Conservation (phyloP, 1,140 invertebrate genomes). For the Drosophila nannoptera region DNA sequence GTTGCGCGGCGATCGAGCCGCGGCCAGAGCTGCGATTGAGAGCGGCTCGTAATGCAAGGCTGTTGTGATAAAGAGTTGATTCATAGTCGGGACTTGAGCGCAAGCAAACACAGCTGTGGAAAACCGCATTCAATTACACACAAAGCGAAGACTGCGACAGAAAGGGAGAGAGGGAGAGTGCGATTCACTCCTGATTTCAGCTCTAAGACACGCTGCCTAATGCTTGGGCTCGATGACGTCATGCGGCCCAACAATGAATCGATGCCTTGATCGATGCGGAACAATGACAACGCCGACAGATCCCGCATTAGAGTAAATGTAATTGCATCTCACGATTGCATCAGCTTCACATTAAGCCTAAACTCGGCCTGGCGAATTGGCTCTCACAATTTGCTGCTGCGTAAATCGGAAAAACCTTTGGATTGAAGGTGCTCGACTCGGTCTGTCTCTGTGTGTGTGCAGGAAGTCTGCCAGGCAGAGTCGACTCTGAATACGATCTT, state of each 20-base stretch:
- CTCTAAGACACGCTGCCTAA: conserved; percentile 26
- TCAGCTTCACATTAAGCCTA: conserved; percentile 42
- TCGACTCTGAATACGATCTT: background rate
- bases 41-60: conserved; percentile 15
- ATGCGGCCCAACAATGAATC: background rate
- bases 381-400: conserved; percentile 30
- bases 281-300: conserved; percentile 19
- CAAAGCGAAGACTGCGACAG: background rate
- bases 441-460: background rate
- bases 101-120: conserved; percentile 13
- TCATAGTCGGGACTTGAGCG: conserved; percentile 11
- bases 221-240: conserved; percentile 15
- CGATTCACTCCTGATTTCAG: background rate
- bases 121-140: conserved; percentile 11
- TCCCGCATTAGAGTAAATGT: conserved; percentile 42
- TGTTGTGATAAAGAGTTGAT: conserved; percentile 30
- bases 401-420: conserved; percentile 62
- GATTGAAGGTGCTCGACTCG: conserved; percentile 29
- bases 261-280: conserved; percentile 1
- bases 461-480: conserved; percentile 10
- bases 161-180: background rate
- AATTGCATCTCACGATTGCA: conserved; percentile 58
- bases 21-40: background rate
- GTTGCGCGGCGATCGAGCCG: background rate
- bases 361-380: conserved; percentile 16